A percentile compares a stretch with the other conserved stretches of the same genome.
Evolutionary conservation across 2,888 invertebrate species (phyloP).

Genomic region (Micoletzkya japonica): DNA sequence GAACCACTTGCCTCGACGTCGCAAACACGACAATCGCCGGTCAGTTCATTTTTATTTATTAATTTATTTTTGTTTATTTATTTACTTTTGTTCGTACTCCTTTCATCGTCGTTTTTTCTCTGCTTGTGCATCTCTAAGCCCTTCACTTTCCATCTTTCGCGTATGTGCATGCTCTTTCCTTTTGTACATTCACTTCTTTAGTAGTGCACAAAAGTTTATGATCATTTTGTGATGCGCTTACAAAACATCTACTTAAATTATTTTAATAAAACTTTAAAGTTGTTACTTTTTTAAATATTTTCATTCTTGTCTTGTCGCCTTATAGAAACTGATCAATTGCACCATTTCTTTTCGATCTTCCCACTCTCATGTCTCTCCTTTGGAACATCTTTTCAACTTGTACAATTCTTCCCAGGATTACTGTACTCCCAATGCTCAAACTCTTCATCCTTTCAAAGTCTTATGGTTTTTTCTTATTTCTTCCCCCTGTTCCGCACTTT

Average conservation of each 20-base stretch:
- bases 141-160: no score
- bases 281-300: no score
- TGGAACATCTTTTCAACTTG: no score
- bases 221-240: neutral
- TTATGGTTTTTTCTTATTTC: no score
- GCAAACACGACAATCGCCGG: constrained; percentile 30
- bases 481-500: no score
- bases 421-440: no score
- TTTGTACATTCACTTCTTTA: neutral
- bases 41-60: constrained; percentile 22
- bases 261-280: no score
- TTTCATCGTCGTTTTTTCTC: neutral
- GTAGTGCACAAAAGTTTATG: neutral
- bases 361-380: no score
- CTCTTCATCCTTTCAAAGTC: no score
- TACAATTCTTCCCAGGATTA: no score
- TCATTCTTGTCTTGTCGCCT: neutral
- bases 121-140: neutral
- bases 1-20: constrained; percentile 44
- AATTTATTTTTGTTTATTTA: neutral
- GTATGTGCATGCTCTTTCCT: neutral
- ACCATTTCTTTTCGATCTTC: no score
- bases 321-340: neutral
- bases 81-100: neutral
- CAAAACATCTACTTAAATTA: no score